These are phyloP conservation scores for Acanthococcus lagerstroemiae DNA, from an alignment of 2,888 invertebrate species.

Conservation along the genomic window DNA sequence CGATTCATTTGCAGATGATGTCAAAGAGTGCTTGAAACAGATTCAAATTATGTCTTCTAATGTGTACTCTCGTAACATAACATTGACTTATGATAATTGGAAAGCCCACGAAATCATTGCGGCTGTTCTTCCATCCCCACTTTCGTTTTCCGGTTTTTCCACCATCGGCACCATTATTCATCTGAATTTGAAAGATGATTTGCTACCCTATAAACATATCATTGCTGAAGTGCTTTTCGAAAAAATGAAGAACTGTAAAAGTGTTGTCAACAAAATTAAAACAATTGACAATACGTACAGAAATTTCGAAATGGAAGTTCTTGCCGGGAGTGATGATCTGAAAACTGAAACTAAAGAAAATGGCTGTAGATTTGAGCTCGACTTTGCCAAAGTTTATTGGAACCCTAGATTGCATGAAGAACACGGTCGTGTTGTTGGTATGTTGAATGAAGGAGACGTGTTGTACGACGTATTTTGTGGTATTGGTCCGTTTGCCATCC, in stretches of 20 bases:
- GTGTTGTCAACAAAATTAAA: slow-evolving; percentile 84
- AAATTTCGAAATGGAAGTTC: slow-evolving; percentile 83
- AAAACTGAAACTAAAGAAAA: slow-evolving; percentile 74
- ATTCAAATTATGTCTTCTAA: slow-evolving; percentile 45
- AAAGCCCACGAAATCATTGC: slow-evolving; percentile 62
- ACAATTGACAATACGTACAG: slow-evolving; percentile 80
- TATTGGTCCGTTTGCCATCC: slow-evolving; percentile 89
- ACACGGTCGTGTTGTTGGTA: slow-evolving; percentile 67
- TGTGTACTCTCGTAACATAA: slow-evolving; percentile 43
- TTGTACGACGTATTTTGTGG: slow-evolving; percentile 89
- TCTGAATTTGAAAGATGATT: slow-evolving; percentile 75
- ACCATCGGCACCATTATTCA: slow-evolving; percentile 90
- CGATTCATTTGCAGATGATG: slow-evolving; percentile 48
- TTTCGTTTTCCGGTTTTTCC: slow-evolving; percentile 62
- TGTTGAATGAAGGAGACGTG: slow-evolving; percentile 56
- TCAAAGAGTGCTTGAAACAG: neutral
- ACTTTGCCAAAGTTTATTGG: slow-evolving; percentile 97
- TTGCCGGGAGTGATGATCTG: slow-evolving; percentile 63
- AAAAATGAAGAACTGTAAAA: slow-evolving; percentile 62
- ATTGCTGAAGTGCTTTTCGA: slow-evolving; percentile 82
- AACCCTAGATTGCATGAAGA: slow-evolving; percentile 87
- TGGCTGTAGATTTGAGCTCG: slow-evolving; percentile 70
- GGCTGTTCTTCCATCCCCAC: slow-evolving; percentile 61
- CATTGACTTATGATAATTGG: slow-evolving; percentile 73
- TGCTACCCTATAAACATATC: slow-evolving; percentile 65